A percentile compares a stretch with the other conserved stretches of the same genome.
phyloP scores from a whole-genome alignment of 2,113 vertebrate genomes.

The Anguilla japonica region DNA sequence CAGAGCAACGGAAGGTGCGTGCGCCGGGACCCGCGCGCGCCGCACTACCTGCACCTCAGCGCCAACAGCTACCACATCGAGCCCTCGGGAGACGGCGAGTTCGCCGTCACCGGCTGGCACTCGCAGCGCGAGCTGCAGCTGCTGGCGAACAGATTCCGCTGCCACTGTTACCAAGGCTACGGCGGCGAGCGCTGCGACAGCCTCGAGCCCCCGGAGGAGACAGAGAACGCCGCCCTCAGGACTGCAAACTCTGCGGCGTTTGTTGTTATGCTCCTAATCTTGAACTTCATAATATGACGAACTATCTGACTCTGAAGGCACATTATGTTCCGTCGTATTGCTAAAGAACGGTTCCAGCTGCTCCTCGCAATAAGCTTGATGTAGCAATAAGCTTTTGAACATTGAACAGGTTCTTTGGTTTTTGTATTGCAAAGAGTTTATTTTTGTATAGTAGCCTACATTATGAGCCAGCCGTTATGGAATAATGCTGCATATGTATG shows the following conservation, averaged over 20 bases:
- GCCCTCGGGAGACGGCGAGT: slow-evolving; percentile 47
- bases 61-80: slow-evolving; percentile 62
- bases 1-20: slow-evolving; percentile 65
- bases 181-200: slow-evolving; percentile 64
- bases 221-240: slow-evolving; percentile 38
- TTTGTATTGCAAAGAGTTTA: slow-evolving; percentile 19
- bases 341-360: neutral
- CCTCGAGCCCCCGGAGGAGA: slow-evolving; percentile 52
- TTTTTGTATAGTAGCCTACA: slow-evolving; percentile 18
- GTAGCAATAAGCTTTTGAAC: neutral
- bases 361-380: neutral
- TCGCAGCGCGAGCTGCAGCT: slow-evolving; percentile 60
- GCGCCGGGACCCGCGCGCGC: slow-evolving; percentile 57
- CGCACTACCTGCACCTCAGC: slow-evolving; percentile 71
- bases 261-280: slow-evolving; percentile 45
- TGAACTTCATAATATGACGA: slow-evolving; percentile 44
- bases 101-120: slow-evolving; percentile 63
- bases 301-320: slow-evolving; percentile 35
- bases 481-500: neutral
- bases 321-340: slow-evolving; percentile 1
- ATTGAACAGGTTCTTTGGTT: neutral
- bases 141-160: slow-evolving; percentile 66
- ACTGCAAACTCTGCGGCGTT: slow-evolving; percentile 10
- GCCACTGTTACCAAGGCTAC: slow-evolving; percentile 77
- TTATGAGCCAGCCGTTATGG: slow-evolving; percentile 8